A percentile compares a stretch with the other conserved stretches of the same genome.
These are phyloP conservation scores for Rhaphigaster nebulosa DNA, from an alignment of 2,888 invertebrate genomes.

Conservation along the genomic window DNA sequence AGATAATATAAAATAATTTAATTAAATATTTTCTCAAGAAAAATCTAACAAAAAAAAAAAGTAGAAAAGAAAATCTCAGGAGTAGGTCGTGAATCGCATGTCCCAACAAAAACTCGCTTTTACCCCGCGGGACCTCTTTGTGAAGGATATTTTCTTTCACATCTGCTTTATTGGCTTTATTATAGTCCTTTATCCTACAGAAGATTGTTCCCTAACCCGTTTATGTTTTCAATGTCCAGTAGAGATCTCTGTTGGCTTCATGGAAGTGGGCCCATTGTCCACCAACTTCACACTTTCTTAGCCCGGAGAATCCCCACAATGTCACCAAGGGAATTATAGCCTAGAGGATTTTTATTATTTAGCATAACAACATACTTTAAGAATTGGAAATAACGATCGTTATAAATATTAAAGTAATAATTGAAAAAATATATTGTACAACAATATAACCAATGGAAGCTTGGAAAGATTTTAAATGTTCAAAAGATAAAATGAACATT, in stretches of 20 bases:
- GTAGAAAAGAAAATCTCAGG: neutral
- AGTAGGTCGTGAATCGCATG: neutral
- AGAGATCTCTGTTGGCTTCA: neutral
- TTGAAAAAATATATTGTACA: too few species aligned
- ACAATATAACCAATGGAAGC: too few species aligned
- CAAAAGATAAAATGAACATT: too few species aligned
- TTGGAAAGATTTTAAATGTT: too few species aligned
- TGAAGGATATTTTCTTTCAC: slow-evolving; percentile 38
- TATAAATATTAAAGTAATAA: too few species aligned
- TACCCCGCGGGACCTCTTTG: slow-evolving; percentile 22
- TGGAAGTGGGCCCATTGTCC: neutral
- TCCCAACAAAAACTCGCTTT: slow-evolving; percentile 11
- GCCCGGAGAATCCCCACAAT: neutral
- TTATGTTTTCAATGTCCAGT: slow-evolving; percentile 36
- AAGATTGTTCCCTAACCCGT: slow-evolving; percentile 17
- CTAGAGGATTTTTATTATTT: neutral
- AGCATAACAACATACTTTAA: too few species aligned
- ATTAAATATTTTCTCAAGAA: neutral
- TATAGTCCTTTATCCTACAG: slow-evolving; percentile 15
- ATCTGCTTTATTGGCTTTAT: slow-evolving; percentile 30
- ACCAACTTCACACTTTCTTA: slow-evolving; percentile 8
- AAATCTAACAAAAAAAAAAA: neutral
- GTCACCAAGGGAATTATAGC: neutral
- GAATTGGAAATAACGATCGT: too few species aligned
- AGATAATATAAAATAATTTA: neutral